Evolutionary conservation across 1,140 invertebrate genomes (phyloP), one percentile per base, ranked within the genome.

Genomic region (Drosophila rhopaloa): DNA sequence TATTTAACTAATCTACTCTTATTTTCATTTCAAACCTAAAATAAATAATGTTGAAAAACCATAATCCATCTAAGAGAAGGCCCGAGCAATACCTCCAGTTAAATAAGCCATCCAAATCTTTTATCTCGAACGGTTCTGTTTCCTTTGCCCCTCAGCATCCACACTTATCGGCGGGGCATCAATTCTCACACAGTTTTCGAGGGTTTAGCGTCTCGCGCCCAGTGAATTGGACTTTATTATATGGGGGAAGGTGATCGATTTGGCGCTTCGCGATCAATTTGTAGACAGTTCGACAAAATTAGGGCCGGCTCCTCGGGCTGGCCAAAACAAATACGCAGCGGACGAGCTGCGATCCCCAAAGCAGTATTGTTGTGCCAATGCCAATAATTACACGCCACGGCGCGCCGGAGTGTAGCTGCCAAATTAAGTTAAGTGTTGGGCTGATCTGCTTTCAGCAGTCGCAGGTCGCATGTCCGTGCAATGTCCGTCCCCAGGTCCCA

Each of bases 181-280:
- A 66, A 82, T 89, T 81, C 84, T 80, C 68, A 78, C 80, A 80
- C 84, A 73, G 14, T 44, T 46, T 56, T 43, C 27, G 54, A 68
- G 65, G 65, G 54, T 11, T 50, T 37, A 59, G 55, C 67, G 71
- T 59, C 67, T 51, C 77, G 74, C 68, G 78, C 62, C 65, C 63
- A 65, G 53, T 73, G 78, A 60, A 73, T 81, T 73, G 51, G 41
- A 51, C 66, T 75, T 89, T 89, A 81, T 89, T 86, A 86, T 91
- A 67, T 78, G 79, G 62, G 59, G 68, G 63, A 89, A 91, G 89
- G 89, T 91, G 89, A 91, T 91, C 89, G 84, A 91, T 91, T 91
- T 91, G 89, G 89, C 89, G 89, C 89, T 91, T 91, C 81, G 81
- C 85, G 89, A 91, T 91, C 89, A 89, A 89, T 91, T 91, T 91